These are phyloP conservation scores for Enteromius afrohamiltoni DNA, from an alignment of 2,797 vertebrate species.

Conservation along the genomic window DNA sequence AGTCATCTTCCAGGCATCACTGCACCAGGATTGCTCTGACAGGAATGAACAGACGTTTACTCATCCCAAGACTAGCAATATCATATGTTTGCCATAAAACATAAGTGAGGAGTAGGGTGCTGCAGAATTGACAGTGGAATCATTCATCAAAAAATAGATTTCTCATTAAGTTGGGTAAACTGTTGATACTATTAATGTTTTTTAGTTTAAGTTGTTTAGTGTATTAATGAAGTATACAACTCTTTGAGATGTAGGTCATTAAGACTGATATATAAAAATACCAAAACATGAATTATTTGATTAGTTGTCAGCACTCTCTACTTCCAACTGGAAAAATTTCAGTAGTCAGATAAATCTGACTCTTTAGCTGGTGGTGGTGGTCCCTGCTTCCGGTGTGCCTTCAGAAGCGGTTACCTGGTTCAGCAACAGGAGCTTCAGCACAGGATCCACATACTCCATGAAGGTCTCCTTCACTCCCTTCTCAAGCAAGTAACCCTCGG, in stretches of 20 bases:
- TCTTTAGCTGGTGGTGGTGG: conserved; percentile 61
- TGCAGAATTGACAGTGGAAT: not conserved
- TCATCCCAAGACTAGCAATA: conserved; percentile 6
- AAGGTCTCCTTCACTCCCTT: conserved; percentile 82
- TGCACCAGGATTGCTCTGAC: not conserved
- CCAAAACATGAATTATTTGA: not conserved
- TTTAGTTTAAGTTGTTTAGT: not conserved
- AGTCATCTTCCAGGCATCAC: not conserved
- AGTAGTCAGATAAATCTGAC: not conserved
- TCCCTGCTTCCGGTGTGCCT: conserved; percentile 49
- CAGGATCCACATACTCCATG: conserved; percentile 70
- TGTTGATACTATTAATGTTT: not conserved
- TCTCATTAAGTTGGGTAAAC: not conserved
- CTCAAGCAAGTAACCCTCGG: conserved; percentile 87
- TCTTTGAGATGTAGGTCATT: not conserved
- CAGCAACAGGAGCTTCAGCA: conserved; percentile 72
- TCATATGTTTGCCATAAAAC: conserved; percentile 1
- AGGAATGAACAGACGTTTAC: not conserved
- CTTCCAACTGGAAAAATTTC: not conserved
- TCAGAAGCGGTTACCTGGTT: conserved; percentile 73
- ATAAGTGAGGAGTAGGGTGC: not conserved
- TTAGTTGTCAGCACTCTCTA: conserved; percentile 15
- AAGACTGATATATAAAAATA: conserved; percentile 1
- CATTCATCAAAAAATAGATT: not conserved
- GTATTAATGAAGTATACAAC: not conserved